phyloP scores from a whole-genome alignment of 2,797 vertebrate species.

The Acanthis flammea region DNA sequence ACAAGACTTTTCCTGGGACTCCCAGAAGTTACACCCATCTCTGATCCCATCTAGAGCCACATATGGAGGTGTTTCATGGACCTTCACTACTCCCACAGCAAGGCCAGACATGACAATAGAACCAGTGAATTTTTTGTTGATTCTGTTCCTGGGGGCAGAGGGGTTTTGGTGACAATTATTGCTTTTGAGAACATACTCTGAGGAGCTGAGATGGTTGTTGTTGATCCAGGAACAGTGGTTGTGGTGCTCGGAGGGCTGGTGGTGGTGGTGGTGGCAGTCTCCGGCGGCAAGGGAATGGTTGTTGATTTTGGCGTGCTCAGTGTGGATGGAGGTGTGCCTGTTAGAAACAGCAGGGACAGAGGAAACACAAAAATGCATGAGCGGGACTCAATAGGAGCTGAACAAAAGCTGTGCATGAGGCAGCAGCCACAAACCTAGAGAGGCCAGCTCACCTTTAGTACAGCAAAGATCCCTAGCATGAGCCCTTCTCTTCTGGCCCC shows the following conservation, averaged over 20 bases:
- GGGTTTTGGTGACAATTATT: not conserved
- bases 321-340: not conserved
- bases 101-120: not conserved
- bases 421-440: not conserved
- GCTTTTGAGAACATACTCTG: not conserved
- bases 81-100: not conserved
- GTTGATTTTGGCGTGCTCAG: accelerated
- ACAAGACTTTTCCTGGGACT: not conserved
- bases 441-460: not conserved
- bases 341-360: not conserved
- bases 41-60: not conserved
- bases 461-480: not conserved
- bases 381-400: not conserved
- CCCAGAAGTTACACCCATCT: not conserved
- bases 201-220: not conserved
- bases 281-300: accelerated
- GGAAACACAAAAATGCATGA: not conserved
- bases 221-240: not conserved
- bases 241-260: not conserved
- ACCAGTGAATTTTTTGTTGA: not conserved
- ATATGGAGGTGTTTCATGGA: not conserved
- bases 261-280: not conserved
- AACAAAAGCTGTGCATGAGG: not conserved
- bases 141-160: not conserved
- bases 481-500: not conserved